These are phyloP conservation scores for Heliangelus exortis DNA, from an alignment of 2,797 vertebrate genomes.

Conservation along the genomic window DNA sequence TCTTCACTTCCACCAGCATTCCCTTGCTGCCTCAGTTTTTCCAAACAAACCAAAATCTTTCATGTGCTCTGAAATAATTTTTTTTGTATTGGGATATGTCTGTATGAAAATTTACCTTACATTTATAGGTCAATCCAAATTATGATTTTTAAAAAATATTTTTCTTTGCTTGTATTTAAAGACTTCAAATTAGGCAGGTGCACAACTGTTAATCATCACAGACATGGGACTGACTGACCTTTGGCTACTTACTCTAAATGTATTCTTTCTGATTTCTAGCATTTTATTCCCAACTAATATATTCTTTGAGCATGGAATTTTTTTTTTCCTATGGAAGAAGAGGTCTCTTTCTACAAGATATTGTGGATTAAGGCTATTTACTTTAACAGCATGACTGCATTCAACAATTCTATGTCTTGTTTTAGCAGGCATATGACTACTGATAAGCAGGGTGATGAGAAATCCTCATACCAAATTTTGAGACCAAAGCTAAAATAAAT, in stretches of 20 bases:
- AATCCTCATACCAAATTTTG: background rate
- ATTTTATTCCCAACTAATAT: background rate
- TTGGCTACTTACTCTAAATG: background rate
- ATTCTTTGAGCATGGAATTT: background rate
- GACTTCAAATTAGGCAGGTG: background rate
- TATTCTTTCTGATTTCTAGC: background rate
- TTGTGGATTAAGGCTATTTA: background rate
- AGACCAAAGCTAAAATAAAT: background rate
- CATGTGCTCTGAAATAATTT: background rate
- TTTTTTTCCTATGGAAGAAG: background rate
- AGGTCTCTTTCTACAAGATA: background rate
- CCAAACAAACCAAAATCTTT: background rate
- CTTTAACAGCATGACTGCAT: background rate
- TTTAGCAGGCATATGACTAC: background rate
- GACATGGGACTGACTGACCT: background rate
- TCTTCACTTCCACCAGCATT: background rate
- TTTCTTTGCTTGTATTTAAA: background rate
- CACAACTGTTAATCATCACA: background rate
- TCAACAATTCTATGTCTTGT: background rate
- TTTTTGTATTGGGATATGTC: background rate
- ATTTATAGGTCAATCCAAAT: background rate
- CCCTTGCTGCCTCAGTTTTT: background rate
- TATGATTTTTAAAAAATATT: background rate
- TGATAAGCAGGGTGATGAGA: background rate
- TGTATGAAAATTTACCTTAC: background rate